Conservation (phyloP, 2,113 vertebrate genomes). For the Gobiocypris rarus region DNA sequence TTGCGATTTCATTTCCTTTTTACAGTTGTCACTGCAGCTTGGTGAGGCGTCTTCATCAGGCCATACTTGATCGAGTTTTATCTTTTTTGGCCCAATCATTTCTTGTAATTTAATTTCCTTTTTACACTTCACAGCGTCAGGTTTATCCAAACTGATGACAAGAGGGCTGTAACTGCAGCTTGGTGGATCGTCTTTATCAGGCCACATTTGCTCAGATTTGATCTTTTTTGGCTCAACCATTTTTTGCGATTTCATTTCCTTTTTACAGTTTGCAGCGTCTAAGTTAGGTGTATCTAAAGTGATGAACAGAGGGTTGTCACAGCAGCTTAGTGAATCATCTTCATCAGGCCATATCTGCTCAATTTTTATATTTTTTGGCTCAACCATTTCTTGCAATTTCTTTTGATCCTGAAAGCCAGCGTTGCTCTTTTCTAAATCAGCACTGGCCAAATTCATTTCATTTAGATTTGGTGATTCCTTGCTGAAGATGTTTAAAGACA, state of each 20-base stretch:
- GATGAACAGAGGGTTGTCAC: slow-evolving; percentile 37
- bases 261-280: slow-evolving; percentile 35
- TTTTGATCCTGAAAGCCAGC: background rate
- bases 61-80: slow-evolving; percentile 58
- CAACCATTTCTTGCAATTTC: slow-evolving; percentile 3
- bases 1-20: background rate
- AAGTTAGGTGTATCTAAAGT: slow-evolving; percentile 16
- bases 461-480: slow-evolving; percentile 48
- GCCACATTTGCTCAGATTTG: slow-evolving; percentile 62
- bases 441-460: slow-evolving; percentile 55
- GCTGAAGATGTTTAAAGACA: slow-evolving; percentile 59
- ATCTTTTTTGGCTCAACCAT: slow-evolving; percentile 28
- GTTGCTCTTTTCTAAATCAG: background rate
- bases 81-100: background rate
- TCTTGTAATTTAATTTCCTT: background rate
- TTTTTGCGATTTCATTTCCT: background rate
- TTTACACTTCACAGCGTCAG: slow-evolving; percentile 23
- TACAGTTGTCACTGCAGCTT: slow-evolving; percentile 11
- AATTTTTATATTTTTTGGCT: slow-evolving; percentile 51
- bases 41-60: slow-evolving; percentile 38
- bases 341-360: slow-evolving; percentile 59
- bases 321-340: background rate
- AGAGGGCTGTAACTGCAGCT: slow-evolving; percentile 29
- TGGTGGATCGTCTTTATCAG: slow-evolving; percentile 36
- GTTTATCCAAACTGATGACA: slow-evolving; percentile 32